Conservation (phyloP, 2,797 vertebrate genomes). For the Pelodytes ibericus region DNA sequence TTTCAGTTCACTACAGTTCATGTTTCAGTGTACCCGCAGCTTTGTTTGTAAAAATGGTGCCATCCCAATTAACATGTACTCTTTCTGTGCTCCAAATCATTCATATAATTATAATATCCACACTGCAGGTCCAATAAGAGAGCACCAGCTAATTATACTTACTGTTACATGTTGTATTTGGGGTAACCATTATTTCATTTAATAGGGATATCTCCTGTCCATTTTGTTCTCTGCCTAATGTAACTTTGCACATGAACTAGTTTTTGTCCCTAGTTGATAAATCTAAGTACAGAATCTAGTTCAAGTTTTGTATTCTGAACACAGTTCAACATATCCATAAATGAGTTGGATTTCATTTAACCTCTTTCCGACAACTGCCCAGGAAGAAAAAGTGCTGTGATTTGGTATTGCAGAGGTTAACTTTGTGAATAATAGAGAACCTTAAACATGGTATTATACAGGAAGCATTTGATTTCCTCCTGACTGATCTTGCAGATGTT, state of each 20-base stretch:
- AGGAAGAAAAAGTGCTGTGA: background rate
- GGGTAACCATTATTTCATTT: background rate
- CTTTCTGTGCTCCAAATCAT: too few relatives aligned
- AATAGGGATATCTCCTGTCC: background rate
- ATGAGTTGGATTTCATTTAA: constrained; percentile 5
- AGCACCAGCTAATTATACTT: too few relatives aligned
- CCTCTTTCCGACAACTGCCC: background rate
- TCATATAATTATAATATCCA: too few relatives aligned
- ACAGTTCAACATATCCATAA: background rate
- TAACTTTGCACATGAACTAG: constrained; percentile 33
- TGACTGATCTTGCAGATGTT: constrained; percentile 27
- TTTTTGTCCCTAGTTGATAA: constrained; percentile 46
- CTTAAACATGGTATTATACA: constrained; percentile 9
- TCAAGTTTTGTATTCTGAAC: constrained; percentile 20
- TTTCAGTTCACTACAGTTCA: too few relatives aligned
- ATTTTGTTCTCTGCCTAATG: constrained; percentile 20
- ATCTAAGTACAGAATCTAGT: constrained; percentile 42
- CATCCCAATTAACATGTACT: too few relatives aligned
- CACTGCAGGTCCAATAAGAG: too few relatives aligned
- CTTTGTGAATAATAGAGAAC: background rate
- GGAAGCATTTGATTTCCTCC: constrained; percentile 32
- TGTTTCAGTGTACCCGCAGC: too few relatives aligned
- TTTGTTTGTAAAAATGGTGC: too few relatives aligned
- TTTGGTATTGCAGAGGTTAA: constrained; percentile 8
- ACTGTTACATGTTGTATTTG: too few relatives aligned